A percentile compares a stretch with the other conserved stretches of the same genome.
Conservation (phyloP, 2,113 vertebrate genomes). For the Sinocyclocheilus rhinocerous region DNA sequence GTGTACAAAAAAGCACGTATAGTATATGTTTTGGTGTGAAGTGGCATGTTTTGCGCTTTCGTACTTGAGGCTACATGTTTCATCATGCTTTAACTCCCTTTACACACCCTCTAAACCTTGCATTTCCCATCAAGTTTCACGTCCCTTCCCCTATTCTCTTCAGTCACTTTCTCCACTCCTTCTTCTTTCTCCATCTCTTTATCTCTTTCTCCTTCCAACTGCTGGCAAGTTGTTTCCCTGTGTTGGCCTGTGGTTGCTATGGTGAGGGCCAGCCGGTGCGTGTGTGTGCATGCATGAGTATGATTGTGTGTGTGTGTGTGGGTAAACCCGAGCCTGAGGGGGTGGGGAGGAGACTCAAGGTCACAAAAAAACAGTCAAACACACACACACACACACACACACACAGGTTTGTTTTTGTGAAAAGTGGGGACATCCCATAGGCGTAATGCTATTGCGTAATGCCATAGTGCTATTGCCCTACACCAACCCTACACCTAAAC, state of each 20-base stretch:
- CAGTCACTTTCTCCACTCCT: conserved; percentile 48
- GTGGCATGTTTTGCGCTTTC: background rate
- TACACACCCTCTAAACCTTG: conserved; percentile 20
- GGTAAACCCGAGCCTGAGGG: conserved; percentile 26
- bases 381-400: conserved; percentile 42
- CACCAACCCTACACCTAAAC: no score
- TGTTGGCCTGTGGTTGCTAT: conserved; percentile 92
- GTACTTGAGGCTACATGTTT: background rate
- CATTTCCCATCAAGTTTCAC: conserved; percentile 60
- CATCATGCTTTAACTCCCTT: conserved; percentile 1
- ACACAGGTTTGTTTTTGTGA: no score
- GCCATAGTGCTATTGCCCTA: no score
- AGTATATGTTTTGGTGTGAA: background rate
- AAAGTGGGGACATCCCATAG: no score
- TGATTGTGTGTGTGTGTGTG: conserved; percentile 46
- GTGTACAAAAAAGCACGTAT: background rate
- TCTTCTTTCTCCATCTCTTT: conserved; percentile 60
- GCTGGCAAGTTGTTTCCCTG: conserved; percentile 85
- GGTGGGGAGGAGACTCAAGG: conserved; percentile 55
- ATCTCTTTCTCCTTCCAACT: conserved; percentile 65
- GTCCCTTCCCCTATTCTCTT: conserved; percentile 20
- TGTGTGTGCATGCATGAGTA: conserved; percentile 52
- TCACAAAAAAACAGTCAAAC: conserved; percentile 47
- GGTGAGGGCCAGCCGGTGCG: conserved; percentile 81
- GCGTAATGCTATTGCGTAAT: no score